These are phyloP conservation scores for Meteorus sp. DNA, from an alignment of 1,140 invertebrate species.

Conservation along the genomic window DNA sequence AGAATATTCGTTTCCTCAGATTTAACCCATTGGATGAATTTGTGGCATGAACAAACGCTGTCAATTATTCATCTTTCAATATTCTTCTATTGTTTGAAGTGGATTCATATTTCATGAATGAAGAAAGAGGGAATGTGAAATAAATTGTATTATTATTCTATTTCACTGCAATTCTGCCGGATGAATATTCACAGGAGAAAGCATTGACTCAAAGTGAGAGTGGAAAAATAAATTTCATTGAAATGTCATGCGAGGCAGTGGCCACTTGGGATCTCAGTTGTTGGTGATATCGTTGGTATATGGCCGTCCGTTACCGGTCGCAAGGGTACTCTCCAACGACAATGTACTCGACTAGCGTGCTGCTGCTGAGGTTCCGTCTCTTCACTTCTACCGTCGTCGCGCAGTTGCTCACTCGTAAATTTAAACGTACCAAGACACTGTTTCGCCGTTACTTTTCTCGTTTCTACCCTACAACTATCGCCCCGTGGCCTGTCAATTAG, in stretches of 20 bases:
- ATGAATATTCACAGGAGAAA: no score
- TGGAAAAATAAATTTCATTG: slow-evolving; percentile 28
- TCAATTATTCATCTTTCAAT: background rate
- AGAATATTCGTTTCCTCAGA: background rate
- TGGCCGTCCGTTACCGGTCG: slow-evolving; percentile 41
- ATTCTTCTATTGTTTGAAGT: background rate
- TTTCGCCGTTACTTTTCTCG: slow-evolving; percentile 1
- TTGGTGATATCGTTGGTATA: slow-evolving; percentile 29
- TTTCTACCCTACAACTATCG: background rate
- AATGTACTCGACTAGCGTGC: slow-evolving; percentile 14
- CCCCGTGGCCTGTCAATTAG: slow-evolving; percentile 45
- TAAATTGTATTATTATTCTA: no score
- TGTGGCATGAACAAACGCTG: background rate
- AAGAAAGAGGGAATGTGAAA: background rate
- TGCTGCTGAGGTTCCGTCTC: background rate
- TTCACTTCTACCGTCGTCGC: background rate
- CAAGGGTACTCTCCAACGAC: slow-evolving; percentile 16
- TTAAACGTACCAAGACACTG: slow-evolving; percentile 12
- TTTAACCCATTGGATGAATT: background rate
- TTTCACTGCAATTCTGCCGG: no score
- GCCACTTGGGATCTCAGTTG: slow-evolving; percentile 33
- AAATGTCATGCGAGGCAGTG: slow-evolving; percentile 25
- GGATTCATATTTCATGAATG: background rate
- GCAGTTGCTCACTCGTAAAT: slow-evolving; percentile 21
- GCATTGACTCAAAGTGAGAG: slow-evolving; percentile 21